Evolutionary conservation across 2,888 invertebrate species (phyloP).

Genomic region (Aporophyla lueneburgensis): DNA sequence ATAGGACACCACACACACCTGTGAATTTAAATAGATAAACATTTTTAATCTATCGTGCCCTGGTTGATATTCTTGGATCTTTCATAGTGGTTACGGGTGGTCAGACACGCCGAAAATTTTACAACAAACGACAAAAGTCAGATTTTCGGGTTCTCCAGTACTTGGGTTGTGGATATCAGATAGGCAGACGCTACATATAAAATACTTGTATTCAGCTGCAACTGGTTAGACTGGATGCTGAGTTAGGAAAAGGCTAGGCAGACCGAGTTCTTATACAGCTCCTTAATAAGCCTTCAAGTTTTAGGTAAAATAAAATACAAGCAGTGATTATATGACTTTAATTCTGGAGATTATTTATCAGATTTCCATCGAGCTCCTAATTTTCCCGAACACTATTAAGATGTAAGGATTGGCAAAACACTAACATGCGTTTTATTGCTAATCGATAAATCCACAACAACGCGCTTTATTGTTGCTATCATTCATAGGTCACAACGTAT

Average conservation of each 20-base stretch:
- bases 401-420: background rate
- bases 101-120: too few species aligned
- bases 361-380: background rate
- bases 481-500: too few species aligned
- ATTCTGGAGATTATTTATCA: background rate
- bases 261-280: background rate
- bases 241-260: too few species aligned
- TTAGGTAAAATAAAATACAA: slow-evolving; percentile 17
- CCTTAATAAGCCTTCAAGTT: background rate
- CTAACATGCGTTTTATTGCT: slow-evolving; percentile 3
- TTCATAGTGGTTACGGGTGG: too few species aligned
- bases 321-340: background rate
- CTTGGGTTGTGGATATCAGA: too few species aligned
- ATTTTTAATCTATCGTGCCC: too few species aligned
- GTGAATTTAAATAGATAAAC: background rate
- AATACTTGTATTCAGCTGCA: too few species aligned
- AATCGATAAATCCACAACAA: background rate
- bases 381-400: background rate
- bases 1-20: background rate
- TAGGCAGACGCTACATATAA: too few species aligned
- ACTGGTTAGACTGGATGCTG: too few species aligned
- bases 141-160: background rate
- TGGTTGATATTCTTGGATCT: too few species aligned
- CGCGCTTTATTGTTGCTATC: too few species aligned
- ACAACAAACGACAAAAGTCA: too few species aligned